phyloP scores from a whole-genome alignment of 2,888 invertebrate species.

The Neuroscelio doddi region DNA sequence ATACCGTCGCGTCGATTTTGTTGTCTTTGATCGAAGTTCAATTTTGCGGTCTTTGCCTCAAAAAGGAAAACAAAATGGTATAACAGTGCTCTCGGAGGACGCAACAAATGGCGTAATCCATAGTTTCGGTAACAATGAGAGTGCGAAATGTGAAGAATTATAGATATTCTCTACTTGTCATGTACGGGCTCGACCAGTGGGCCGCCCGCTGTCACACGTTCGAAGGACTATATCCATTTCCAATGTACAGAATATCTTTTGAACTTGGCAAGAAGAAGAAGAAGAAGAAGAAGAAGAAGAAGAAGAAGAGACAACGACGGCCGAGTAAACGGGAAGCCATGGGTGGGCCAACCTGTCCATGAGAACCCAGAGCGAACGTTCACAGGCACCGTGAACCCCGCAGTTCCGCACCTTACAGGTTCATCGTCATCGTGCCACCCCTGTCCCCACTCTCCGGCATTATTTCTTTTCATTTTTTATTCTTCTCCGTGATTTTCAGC shows the following conservation, averaged over 20 bases:
- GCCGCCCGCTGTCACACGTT: constrained; percentile 66
- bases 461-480: constrained; percentile 9
- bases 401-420: constrained; percentile 47
- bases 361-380: constrained; percentile 53
- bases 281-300: constrained; percentile 19
- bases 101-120: constrained; percentile 62
- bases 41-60: not conserved
- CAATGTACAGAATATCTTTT: constrained; percentile 43
- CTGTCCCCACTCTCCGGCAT: constrained; percentile 7
- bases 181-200: constrained; percentile 31
- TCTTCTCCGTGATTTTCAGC: constrained; percentile 15
- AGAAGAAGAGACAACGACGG: constrained; percentile 22
- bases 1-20: not conserved
- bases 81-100: constrained; percentile 6
- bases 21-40: not conserved
- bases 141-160: constrained; percentile 62
- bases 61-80: not conserved
- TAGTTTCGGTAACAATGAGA: constrained; percentile 65
- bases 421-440: constrained; percentile 34
- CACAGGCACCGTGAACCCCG: constrained; percentile 50
- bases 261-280: constrained; percentile 27
- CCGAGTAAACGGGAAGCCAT: constrained; percentile 58
- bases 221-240: constrained; percentile 68
- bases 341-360: constrained; percentile 70
- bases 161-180: constrained; percentile 42